Evolutionary conservation across 2,113 vertebrate species (phyloP).

Genomic region (Maylandia zebra): DNA sequence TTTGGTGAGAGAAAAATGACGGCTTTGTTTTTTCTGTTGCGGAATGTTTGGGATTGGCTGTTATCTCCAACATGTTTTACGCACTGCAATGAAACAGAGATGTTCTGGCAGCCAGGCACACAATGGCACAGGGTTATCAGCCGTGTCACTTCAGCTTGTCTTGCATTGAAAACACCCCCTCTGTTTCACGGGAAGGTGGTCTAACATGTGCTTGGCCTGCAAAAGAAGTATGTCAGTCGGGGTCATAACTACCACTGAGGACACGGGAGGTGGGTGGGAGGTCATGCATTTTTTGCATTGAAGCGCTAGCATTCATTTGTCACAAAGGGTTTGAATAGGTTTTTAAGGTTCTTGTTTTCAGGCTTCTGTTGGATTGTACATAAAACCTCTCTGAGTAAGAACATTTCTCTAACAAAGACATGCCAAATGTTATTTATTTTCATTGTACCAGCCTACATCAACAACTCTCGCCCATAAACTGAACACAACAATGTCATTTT

Average conservation of each 20-base stretch:
- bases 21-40: conserved; percentile 28
- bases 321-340: neutral
- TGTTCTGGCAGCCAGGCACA: conserved; percentile 1
- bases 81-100: conserved; percentile 14
- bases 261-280: neutral
- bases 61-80: conserved; percentile 41
- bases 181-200: neutral
- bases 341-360: neutral
- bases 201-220: neutral
- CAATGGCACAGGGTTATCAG: conserved; percentile 44
- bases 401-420: neutral
- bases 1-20: conserved; percentile 25
- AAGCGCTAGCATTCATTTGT: neutral
- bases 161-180: neutral
- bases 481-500: neutral
- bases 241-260: neutral
- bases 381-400: neutral
- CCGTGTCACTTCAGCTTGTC: neutral
- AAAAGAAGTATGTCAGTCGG: neutral
- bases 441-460: neutral
- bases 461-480: neutral
- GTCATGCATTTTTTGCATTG: neutral
- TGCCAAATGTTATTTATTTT: neutral
- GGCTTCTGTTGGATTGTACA: neutral
- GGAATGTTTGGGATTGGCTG: conserved; percentile 38